Base-by-base conservation (phyloP, 2,797 vertebrate genomes). In the Sarcoramphus papa region DNA sequence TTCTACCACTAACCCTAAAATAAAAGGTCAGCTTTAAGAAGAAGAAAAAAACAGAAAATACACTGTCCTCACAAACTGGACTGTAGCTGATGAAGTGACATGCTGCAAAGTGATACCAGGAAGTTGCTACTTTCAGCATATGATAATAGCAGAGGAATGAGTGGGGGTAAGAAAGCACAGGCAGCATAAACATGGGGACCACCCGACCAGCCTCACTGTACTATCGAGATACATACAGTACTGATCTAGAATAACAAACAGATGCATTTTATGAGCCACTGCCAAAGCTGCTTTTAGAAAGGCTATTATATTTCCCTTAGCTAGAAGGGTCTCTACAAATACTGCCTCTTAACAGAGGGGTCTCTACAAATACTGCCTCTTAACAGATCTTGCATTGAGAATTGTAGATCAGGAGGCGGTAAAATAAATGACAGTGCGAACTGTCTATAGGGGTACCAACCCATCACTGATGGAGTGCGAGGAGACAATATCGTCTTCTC, bases 261-360 rank as follows among this genome's bases (percentile, higher is more conserved):
- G 77, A 94, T 77, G 50, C 35, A 72, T 91, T 90, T 70, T 59
- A 72, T 84, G 70, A 80, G 51, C 79, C 24, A 7, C 28, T 74
- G 91, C 65, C 93, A 96, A 95, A 85, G 60, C 53, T 82, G 67
- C 69, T 90, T 93, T 92, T 12, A 68, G 84, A 89, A 92, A 93
- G 27, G 12, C 47, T 56, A 18, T 51, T 82, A 1, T 45, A 74
- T 45, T 92, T 85, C 78, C 40, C 14, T 48, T 75, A 84, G 50
- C 41, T 84, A 64, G 86, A 85, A 85, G 22, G 27, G 31, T 84
- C 21, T 70, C 90, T 60, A 54, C 74, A 81, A 72, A 65, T 41
- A 40, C 1, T 80, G 40, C 64, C 65, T 86, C 70, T 90, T 72
- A 90, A 85, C 57, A 84, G 63, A 62, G 10, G 22, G 27, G 31